Percentiles rank a stretch among this genome's conserved stretches.
These are phyloP conservation scores for Euzophera pinguis DNA, from an alignment of 2,888 invertebrate genomes.

Conservation along the genomic window DNA sequence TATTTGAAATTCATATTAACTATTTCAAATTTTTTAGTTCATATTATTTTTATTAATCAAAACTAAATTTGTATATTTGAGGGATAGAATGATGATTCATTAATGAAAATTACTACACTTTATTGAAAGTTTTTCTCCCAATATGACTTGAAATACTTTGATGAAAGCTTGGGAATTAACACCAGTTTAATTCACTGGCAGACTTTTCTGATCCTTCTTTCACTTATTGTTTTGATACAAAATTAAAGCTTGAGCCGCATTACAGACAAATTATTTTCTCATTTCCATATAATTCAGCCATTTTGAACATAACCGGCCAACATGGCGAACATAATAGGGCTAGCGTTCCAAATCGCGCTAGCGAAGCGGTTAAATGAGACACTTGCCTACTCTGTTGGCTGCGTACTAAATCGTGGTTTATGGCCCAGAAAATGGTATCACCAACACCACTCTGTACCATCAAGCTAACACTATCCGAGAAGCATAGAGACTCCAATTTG, in stretches of 20 bases:
- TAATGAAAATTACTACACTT: too few relatives aligned
- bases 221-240: not conserved
- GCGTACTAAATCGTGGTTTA: constrained; percentile 36
- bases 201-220: not conserved
- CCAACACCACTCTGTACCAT: constrained; percentile 50
- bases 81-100: too few relatives aligned
- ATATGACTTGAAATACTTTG: too few relatives aligned
- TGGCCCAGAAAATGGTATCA: constrained; percentile 63
- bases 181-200: too few relatives aligned
- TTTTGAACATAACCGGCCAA: not conserved
- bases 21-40: not conserved
- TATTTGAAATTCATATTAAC: not conserved
- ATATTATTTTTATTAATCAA: not conserved
- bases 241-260: not conserved
- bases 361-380: constrained; percentile 13
- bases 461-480: constrained; percentile 47
- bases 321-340: not conserved
- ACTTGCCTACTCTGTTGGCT: constrained; percentile 7
- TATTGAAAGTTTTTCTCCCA: too few relatives aligned
- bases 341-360: constrained; percentile 16
- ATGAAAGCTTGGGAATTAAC: too few relatives aligned
- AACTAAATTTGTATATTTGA: not conserved
- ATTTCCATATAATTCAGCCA: not conserved
- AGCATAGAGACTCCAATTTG: constrained; percentile 67
- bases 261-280: too few relatives aligned